Evolutionary conservation across 1,140 invertebrate species (phyloP).

Genomic region (Oryctes rhinoceros): DNA sequence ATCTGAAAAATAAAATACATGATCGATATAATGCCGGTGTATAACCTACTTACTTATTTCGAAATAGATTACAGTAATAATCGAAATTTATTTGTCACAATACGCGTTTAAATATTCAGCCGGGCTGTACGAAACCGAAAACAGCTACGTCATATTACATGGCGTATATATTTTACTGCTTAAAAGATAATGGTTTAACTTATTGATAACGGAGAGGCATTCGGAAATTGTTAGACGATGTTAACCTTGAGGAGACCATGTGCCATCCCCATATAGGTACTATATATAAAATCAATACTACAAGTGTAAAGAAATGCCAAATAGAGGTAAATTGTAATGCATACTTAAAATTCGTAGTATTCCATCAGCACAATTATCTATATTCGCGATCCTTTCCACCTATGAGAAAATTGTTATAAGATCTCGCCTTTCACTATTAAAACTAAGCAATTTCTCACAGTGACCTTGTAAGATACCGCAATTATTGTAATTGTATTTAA

Average conservation of each 20-base stretch:
- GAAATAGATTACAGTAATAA: not conserved
- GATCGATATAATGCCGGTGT: not conserved
- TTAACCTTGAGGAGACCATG: constrained; percentile 4
- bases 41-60: not conserved
- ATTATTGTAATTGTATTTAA: too few species aligned
- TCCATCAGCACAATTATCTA: too few species aligned
- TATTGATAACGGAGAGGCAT: constrained; percentile 3
- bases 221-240: not conserved
- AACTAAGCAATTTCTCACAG: too few species aligned
- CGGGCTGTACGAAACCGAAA: not conserved
- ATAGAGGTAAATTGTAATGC: not conserved
- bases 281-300: not conserved
- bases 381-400: too few species aligned
- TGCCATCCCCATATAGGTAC: constrained; percentile 8
- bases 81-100: not conserved
- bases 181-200: not conserved
- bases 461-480: too few species aligned
- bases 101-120: not conserved
- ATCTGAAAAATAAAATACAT: not conserved
- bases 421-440: too few species aligned
- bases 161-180: not conserved
- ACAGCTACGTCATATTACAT: not conserved
- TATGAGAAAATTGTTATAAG: too few species aligned
- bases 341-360: not conserved
- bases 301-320: constrained; percentile 6